Evolutionary conservation across 2,113 vertebrate species (phyloP), one percentile per base, ranked within the genome.

Genomic region (Chionomys nivalis): DNA sequence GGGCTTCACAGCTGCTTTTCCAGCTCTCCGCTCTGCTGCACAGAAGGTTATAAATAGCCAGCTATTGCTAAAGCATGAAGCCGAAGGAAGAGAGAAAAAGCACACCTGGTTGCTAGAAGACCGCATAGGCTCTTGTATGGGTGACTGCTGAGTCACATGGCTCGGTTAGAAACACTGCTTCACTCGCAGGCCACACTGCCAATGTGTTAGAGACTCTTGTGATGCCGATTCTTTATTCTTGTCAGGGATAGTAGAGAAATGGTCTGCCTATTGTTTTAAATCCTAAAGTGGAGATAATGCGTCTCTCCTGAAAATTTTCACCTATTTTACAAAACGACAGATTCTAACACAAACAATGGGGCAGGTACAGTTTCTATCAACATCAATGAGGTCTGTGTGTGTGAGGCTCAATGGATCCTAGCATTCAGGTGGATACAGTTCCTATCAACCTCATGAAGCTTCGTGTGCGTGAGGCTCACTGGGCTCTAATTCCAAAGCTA

Each of bases 11-110:
- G 63, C 47, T 39, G 26, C 16, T n/a, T 75, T 91, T 68, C 78
- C 8, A 87, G 21, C 21, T 86, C 44, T 91, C 36, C 44, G 36
- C 61, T 73, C 76, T 39, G 65, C 39, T 81, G 4, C 66, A 79
- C 55, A 72, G 61, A 81, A 89, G 73, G 28, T 79, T 96, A 81
- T 89, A 82, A 96, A 89, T 63, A 95, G 78, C 75, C 26, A n/a
- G 31, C 28, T 11, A 58, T 31, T 90, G 79, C 68, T 81, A 88
- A 83, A 86, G 23, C 58, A 68, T 12, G 42, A 81, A 92, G 72
- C 47, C 78, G 36, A 91, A 96, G 26, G 24, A 10, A 58, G 47
- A 49, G 33, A 66, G 61, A 31, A 52, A 73, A 94, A 83, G 11
- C 17, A 19, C 36, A 90, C 65, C 63, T 42, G 72, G 42, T 39